Evolutionary conservation across 1,140 invertebrate species (phyloP), one percentile per base, ranked within the genome.

Genomic region (Drosophila triauraria): DNA sequence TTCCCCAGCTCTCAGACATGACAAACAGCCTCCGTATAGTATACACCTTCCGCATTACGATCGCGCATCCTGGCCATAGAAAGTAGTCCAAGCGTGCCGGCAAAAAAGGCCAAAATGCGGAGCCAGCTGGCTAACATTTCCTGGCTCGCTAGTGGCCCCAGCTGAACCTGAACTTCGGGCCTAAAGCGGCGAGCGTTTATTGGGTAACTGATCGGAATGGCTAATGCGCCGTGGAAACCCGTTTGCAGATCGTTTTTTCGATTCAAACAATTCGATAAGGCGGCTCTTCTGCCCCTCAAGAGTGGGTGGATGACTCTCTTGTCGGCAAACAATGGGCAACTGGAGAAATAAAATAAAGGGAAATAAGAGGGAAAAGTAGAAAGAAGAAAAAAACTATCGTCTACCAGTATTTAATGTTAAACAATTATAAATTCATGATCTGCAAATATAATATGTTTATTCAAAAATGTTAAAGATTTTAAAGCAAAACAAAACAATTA

Each of bases 141-240:
- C 88, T 91, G 88, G 46, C 58, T 72, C 42, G 25, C 53, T 69
- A 51, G 58, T 67, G 65, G 71, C 58, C 61, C 47, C 58, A 32
- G 53, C 90, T 91, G 88, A 91, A 91, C 88, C 88, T 91, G 88
- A 91, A 91, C 90, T 91, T 90, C 64, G 53, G 78, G 80, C 79
- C 80, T 54, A 62, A 50, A 40, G 9, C 13, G 40, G 43, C 15
- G 40, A 32, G 20, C 53, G n/a, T 72, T 59, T 71, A 72, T 72
- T 71, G 53, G 67, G 67, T 72, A 72, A 69, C 38, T 40, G 60
- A 69, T 65, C 63, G 63, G 46, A 46, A 30, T 23, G 47, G 42
- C 54, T 17, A 74, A 61, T 53, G 43, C 23, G 23, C 43, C 32
- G 46, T 72, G 30, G 15, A 60, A 77, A 77, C 75, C 65, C 46